A percentile compares a stretch with the other conserved stretches of the same genome.
phyloP scores from a whole-genome alignment of 1,140 invertebrate species.

The Drosophila nikananu region DNA sequence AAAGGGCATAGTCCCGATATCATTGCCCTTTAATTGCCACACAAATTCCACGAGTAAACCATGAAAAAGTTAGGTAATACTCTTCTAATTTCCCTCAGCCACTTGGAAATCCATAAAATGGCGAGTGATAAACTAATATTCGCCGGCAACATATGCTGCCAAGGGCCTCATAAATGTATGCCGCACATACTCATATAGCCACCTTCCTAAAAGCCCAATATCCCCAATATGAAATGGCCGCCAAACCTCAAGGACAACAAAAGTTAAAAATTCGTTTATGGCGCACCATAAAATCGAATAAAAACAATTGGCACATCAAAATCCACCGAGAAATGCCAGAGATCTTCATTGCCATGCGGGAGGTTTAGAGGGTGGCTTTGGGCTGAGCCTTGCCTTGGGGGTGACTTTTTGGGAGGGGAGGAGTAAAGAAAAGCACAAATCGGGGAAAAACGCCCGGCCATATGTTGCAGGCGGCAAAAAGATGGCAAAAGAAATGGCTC shows the following conservation, averaged over 20 bases:
- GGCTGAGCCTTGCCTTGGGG: neutral
- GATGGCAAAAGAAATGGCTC: conserved; percentile 59
- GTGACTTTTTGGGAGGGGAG: neutral
- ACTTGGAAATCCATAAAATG: conserved; percentile 67
- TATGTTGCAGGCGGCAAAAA: conserved; percentile 61
- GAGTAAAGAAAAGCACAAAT: conserved; percentile 19
- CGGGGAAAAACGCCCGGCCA: conserved; percentile 47
- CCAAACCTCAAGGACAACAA: conserved; percentile 63
- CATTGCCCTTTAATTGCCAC: conserved; percentile 14
- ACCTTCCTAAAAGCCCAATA: conserved; percentile 6
- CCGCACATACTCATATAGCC: conserved; percentile 27
- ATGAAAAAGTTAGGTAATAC: conserved; percentile 41
- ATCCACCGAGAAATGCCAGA: conserved; percentile 46
- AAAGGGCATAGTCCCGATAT: conserved; percentile 12
- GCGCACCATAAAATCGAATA: conserved; percentile 78
- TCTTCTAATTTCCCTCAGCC: conserved; percentile 41
- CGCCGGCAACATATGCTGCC: conserved; percentile 34
- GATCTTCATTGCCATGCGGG: conserved; percentile 67
- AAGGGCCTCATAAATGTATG: conserved; percentile 56
- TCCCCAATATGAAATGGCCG: conserved; percentile 35
- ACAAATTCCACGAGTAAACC: conserved; percentile 20
- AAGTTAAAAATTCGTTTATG: conserved; percentile 82
- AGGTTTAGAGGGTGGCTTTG: neutral
- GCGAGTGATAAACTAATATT: conserved; percentile 75
- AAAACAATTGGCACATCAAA: conserved; percentile 84